Base-by-base conservation (phyloP, 2,797 vertebrate genomes). In the Simalia tracyae region DNA sequence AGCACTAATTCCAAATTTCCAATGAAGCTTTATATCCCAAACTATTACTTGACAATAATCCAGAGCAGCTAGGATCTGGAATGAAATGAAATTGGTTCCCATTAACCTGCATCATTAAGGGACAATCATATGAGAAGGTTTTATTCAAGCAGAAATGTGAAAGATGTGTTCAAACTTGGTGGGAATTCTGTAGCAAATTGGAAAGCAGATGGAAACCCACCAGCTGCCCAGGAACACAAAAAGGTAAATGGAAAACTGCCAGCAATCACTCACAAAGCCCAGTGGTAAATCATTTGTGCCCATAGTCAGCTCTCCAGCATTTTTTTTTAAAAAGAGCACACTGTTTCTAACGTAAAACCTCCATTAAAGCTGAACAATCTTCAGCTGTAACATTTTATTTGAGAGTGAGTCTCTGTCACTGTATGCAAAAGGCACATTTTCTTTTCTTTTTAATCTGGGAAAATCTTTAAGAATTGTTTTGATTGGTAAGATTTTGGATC, bases 81-180 rank as follows among this genome's bases (percentile, higher is more conserved):
- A n/a, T 63, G 46, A 76, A 93, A 81, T 87, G 88, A 93, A 91
- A 92, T 31, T 88, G 24, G 19, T 42, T 91, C 24, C 42, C 86
- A 56, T 50, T 89, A 91, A 59, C 5, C 42, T 36, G 12, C 72
- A 42, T 11, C 12, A 26, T 15, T 66, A 81, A 24, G 64, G 86
- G 88, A 86, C 26, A 5, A 28, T 68, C 88, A 28, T 89, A 22
- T 4, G 17, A 28, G 57, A 92, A 89, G 81, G 72, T n/a, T 12
- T 89, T 50, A 11, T 54, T 61, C 9, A 9, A 12, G 64, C 50
- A 0, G 14, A 24, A 56, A 36, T 8, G 36, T 89, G 88, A 84
- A 72, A 90, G 31, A 92, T 50, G 24, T 81, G 54, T 3, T 11
- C 76, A 31, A 5, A 56, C 22, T 88, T 91, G 59, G 87, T 88